phyloP scores from a whole-genome alignment of 2,113 vertebrate genomes.

The Scatophagus argus region DNA sequence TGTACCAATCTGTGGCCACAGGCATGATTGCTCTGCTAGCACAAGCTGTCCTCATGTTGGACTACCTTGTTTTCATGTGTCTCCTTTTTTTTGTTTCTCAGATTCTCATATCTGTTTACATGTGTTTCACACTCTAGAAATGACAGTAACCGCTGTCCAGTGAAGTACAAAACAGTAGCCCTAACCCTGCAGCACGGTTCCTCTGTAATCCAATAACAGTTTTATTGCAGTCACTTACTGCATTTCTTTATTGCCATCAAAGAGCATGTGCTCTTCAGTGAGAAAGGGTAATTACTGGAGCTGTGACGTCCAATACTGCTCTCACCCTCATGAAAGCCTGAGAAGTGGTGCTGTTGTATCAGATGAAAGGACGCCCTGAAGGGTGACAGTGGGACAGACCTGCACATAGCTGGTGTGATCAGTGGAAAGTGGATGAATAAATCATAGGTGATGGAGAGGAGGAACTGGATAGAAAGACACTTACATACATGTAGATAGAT shows the following conservation, averaged over 20 bases:
- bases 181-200: background rate
- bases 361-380: conserved; percentile 57
- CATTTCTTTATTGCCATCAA: conserved; percentile 37
- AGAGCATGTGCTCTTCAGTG: conserved; percentile 26
- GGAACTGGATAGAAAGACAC: conserved; percentile 9
- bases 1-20: conserved; percentile 9
- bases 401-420: conserved; percentile 56
- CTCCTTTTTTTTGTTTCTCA: background rate
- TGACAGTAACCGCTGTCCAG: background rate
- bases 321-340: conserved; percentile 45
- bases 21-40: background rate
- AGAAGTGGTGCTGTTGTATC: conserved; percentile 50
- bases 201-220: conserved; percentile 20
- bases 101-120: background rate
- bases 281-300: conserved; percentile 29
- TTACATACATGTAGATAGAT: background rate
- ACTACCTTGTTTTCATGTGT: background rate
- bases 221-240: conserved; percentile 25
- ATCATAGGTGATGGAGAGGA: conserved; percentile 57
- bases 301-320: conserved; percentile 37
- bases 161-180: background rate
- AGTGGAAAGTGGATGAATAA: conserved; percentile 79
- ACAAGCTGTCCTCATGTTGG: background rate
- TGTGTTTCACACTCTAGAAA: background rate
- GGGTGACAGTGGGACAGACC: conserved; percentile 32